phyloP scores from a whole-genome alignment of 2,113 vertebrate genomes.

The Zapornia atra region DNA sequence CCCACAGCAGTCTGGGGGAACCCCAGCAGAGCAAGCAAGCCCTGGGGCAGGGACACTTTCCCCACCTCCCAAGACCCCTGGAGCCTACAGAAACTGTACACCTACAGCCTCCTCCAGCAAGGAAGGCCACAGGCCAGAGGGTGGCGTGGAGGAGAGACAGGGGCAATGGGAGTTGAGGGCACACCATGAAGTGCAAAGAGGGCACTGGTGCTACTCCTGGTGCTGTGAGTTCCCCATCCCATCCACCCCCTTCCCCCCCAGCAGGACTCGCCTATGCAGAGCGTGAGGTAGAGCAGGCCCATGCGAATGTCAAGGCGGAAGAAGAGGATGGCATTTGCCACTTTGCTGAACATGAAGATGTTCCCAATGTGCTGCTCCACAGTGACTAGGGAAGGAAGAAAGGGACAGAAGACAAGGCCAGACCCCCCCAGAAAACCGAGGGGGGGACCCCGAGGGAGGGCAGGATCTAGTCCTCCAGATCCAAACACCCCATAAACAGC shows the following conservation, averaged over 20 bases:
- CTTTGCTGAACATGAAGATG: conserved; percentile 97
- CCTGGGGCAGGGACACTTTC: background rate
- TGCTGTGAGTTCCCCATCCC: rapidly evolving
- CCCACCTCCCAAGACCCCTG: background rate
- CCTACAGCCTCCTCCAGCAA: background rate
- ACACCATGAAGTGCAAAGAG: rapidly evolving
- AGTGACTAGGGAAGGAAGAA: conserved; percentile 76
- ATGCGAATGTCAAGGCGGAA: conserved; percentile 93
- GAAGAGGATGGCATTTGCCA: conserved; percentile 93
- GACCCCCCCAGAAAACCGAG: background rate
- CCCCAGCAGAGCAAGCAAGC: rapidly evolving
- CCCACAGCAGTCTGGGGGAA: background rate
- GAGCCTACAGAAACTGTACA: background rate
- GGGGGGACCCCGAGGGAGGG: background rate
- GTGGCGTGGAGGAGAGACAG: rapidly evolving
- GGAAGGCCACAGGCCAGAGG: background rate
- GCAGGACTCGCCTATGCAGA: conserved; percentile 88
- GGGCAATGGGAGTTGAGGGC: rapidly evolving
- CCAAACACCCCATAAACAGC: background rate
- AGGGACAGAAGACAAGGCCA: background rate
- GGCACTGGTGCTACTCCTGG: rapidly evolving
- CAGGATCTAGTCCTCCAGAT: background rate
- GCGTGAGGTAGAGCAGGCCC: conserved; percentile 87
- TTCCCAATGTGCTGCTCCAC: conserved; percentile 95
- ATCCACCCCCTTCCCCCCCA: background rate